Evolutionary conservation across 1,140 invertebrate species (phyloP).

Genomic region (Achroia grisella): DNA sequence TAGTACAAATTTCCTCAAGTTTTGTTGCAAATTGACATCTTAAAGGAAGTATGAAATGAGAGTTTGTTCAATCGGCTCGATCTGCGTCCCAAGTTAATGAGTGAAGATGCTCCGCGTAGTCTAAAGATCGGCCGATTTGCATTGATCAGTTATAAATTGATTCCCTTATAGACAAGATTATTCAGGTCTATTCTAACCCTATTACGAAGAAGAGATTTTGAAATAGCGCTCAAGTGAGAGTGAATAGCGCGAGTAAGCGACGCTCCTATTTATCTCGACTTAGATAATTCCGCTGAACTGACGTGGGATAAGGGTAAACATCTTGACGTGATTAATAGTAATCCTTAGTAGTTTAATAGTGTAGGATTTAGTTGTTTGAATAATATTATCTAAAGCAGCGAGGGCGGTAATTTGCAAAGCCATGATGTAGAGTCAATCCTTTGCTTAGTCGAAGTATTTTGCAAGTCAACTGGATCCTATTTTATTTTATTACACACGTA

Average conservation of each 20-base stretch:
- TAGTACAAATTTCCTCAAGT: slow-evolving; percentile 26
- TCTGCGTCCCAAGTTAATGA: slow-evolving; percentile 7
- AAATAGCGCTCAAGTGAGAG: slow-evolving; percentile 27
- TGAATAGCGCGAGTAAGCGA: slow-evolving; percentile 31
- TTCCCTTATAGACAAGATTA: slow-evolving; percentile 27
- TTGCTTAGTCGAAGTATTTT: neutral
- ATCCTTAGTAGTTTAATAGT: slow-evolving; percentile 52
- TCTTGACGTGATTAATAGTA: slow-evolving; percentile 59
- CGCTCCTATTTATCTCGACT: slow-evolving; percentile 47
- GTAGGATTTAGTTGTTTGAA: slow-evolving; percentile 38
- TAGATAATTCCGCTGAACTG: slow-evolving; percentile 48
- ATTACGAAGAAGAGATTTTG: slow-evolving; percentile 30
- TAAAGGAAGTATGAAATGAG: slow-evolving; percentile 19
- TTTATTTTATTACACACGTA: neutral
- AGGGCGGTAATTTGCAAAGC: slow-evolving; percentile 22
- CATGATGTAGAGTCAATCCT: slow-evolving; percentile 8
- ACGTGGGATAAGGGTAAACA: slow-evolving; percentile 55
- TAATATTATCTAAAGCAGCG: slow-evolving; percentile 28
- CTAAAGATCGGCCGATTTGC: slow-evolving; percentile 17
- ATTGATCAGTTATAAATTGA: slow-evolving; percentile 28
- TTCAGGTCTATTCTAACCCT: slow-evolving; percentile 25
- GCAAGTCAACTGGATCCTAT: neutral
- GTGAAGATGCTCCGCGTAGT: slow-evolving; percentile 5
- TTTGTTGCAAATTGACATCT: slow-evolving; percentile 29
- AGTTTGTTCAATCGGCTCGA: slow-evolving; percentile 5